Evolutionary conservation across 2,888 invertebrate species (phyloP), one percentile per base, ranked within the genome.

Genomic region (Clepsis dumicolana): DNA sequence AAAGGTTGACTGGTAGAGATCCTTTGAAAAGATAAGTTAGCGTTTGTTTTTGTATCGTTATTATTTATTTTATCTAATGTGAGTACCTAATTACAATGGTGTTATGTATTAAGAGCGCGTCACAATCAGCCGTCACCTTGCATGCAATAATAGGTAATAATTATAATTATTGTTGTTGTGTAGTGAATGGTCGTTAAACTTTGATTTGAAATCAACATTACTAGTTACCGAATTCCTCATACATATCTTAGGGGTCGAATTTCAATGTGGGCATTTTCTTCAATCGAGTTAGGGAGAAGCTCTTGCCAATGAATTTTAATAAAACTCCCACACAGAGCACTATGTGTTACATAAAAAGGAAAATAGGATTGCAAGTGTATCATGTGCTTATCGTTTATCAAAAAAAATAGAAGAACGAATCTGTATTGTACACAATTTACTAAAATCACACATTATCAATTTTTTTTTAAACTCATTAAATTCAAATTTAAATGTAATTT

Each of bases 221-320:
- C 48, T 21, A 21, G 48, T 48, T 48, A 21, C 21, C 21, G 1
- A 48, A 21, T 48, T 52, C 2, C 27, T n/a, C 25, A n/a, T 27
- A 52, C 52, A n/a, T 24, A 52, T n/a, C 52, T 24, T 52, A 7
- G n/a, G 14, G 14, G 25, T 52, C 52, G 27, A 25, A 21, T 48
- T 21, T 48, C 10, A 12, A 21, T 12, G 52, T 52, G 52, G 52
- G 24, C 52, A 14, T 52, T 48, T 48, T 12, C 21, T 48, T 8
- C 21, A 21, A 25, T 25, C 25, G 52, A 52, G 25, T 52, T 52
- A 14, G 25, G 14, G 18, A 14, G 50, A 24, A 41, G 10, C 21
- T 48, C 48, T 48, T 29, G 29, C 29, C 53, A 29, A 54, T 54
- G 53, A 27, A 29, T 54, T 54, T 29, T 54, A 16, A 54, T 29